Evolutionary conservation across 2,888 invertebrate species (phyloP), one percentile per base, ranked within the genome.

Genomic region (Papilio gigon): DNA sequence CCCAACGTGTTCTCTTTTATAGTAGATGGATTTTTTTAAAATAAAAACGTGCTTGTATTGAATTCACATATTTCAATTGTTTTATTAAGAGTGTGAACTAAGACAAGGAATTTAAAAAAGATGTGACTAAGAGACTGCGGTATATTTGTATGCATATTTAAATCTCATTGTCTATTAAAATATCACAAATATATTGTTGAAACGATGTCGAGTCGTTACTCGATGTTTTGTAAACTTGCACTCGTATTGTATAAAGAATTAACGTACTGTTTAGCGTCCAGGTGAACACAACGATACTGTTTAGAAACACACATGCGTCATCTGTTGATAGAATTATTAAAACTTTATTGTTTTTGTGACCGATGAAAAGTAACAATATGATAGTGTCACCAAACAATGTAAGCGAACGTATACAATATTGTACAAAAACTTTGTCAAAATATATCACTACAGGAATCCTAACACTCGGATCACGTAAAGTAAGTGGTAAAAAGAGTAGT

Each of bases 181-280:
- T 56, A 56, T 56, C 30, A 30, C 53, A 30, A 53, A 53, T 35
- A 37, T 12, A 59, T 59, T 59, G 59, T 37, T 53, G 14, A 25
- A 50, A 50, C n/a, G 17, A 56, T 30, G 30, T 56, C n/a, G 53
- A 27, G 30, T 17, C 30, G 53, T 53, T 44, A 17, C 33, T 25
- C 11, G 9, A 47, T 66, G 66, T 66, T 66, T 60, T 66, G 66
- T 66, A 66, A 66, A 66, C 66, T 59, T 20, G 12, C 8, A 20
- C 27, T 4, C 17, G 25, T 42, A 59, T 66, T 59, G 47, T 44
- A 66, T 47, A 14, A 4, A 56, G n/a, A 17, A 30, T 56, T 30
- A 56, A 56, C n/a, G 66, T 47, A 27, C n/a, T 67, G 60, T 67
- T 35, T 66, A 59, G 50, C 12, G 25, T 20, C 27, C n/a, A 27